These are phyloP conservation scores for Drosophila nr. perissopoda DNA, from an alignment of 2,888 invertebrate species.

Conservation along the genomic window DNA sequence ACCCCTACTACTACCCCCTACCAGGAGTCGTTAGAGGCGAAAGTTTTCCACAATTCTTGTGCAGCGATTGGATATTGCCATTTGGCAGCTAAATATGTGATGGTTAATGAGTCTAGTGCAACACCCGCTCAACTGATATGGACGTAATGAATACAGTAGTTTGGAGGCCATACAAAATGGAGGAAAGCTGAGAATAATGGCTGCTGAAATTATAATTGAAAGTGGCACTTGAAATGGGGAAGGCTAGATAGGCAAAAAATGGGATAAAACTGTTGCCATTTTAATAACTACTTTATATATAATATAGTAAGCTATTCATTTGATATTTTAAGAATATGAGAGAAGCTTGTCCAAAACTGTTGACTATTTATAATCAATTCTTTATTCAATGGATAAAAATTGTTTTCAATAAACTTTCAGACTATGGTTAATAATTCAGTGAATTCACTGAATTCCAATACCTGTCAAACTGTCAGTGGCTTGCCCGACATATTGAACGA, in stretches of 20 bases:
- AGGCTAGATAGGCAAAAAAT: neutral
- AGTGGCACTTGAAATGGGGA: neutral
- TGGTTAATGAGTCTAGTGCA: constrained; percentile 32
- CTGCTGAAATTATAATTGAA: neutral
- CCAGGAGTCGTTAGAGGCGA: neutral
- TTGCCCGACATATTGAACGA: neutral
- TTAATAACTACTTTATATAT: too few relatives aligned
- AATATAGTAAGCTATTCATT: too few relatives aligned
- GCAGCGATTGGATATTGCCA: constrained; percentile 46
- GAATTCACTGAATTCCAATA: neutral
- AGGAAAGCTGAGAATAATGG: neutral
- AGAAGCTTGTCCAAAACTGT: neutral
- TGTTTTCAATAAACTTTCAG: neutral
- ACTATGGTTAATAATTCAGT: neutral
- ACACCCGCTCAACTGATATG: constrained; percentile 30
- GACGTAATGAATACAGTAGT: constrained; percentile 24
- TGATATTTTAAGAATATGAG: neutral
- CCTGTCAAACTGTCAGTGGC: neutral
- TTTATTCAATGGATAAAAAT: neutral
- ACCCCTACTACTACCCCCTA: neutral
- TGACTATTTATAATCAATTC: neutral
- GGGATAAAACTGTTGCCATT: neutral
- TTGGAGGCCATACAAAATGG: neutral
- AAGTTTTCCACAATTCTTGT: constrained; percentile 5
- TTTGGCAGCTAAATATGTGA: constrained; percentile 34